A percentile compares a stretch with the other conserved stretches of the same genome.
Evolutionary conservation across 2,113 vertebrate genomes (phyloP).

Genomic region (Epinephelus moara): DNA sequence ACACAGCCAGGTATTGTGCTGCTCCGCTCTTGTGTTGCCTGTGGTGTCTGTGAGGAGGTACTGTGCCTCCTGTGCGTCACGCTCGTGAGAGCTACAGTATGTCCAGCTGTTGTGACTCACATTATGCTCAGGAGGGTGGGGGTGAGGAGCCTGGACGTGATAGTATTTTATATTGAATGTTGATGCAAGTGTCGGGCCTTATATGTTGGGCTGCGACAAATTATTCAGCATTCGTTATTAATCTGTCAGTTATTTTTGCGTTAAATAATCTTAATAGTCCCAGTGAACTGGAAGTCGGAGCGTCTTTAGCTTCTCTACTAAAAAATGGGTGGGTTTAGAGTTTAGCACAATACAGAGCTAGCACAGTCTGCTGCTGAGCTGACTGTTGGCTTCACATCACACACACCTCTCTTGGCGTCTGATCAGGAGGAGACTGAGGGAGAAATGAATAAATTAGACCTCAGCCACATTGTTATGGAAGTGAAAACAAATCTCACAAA

Average conservation of each 20-base stretch:
- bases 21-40: conserved; percentile 40
- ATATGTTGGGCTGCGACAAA: not conserved
- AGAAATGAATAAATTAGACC: too few relatives aligned
- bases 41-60: conserved; percentile 18
- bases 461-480: too few relatives aligned
- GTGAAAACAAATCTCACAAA: too few relatives aligned
- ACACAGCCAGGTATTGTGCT: conserved; percentile 45
- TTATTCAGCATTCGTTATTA: not conserved
- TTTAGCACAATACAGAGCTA: too few relatives aligned
- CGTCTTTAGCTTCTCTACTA: too few relatives aligned
- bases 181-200: not conserved
- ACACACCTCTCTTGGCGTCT: too few relatives aligned
- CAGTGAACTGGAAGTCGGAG: too few relatives aligned
- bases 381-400: too few relatives aligned
- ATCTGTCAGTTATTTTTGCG: not conserved
- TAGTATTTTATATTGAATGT: not conserved
- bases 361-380: too few relatives aligned
- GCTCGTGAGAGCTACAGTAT: conserved; percentile 15
- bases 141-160: not conserved
- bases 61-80: conserved; percentile 27
- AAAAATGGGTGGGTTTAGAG: too few relatives aligned
- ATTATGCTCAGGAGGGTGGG: not conserved
- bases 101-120: conserved; percentile 28
- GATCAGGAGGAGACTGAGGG: too few relatives aligned
- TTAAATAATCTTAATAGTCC: too few relatives aligned